Percentiles rank a stretch among this genome's conserved stretches.
Evolutionary conservation across 2,888 invertebrate species (phyloP).

Genomic region (Metacarcinus magister): DNA sequence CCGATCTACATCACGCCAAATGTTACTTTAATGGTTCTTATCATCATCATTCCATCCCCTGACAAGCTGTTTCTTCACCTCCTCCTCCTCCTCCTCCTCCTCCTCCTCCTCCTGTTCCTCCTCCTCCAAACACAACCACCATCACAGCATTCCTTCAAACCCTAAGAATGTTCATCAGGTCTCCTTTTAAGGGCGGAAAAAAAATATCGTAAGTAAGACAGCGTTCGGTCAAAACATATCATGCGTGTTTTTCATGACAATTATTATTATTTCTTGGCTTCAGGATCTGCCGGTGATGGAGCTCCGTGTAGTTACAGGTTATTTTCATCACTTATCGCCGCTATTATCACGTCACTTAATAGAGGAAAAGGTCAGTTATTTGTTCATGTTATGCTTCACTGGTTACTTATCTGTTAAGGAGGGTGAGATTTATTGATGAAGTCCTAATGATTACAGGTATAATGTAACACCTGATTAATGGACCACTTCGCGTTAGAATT

Average conservation of each 20-base stretch:
- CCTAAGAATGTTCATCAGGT: background rate
- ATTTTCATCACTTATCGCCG: background rate
- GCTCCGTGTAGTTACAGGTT: background rate
- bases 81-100: conserved; percentile 8
- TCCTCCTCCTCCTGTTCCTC: background rate
- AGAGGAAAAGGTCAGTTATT: too few species aligned
- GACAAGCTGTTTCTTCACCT: conserved; percentile 49
- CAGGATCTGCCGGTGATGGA: background rate
- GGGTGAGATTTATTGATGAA: background rate
- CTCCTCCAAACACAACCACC: background rate
- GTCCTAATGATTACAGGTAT: background rate
- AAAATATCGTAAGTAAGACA: background rate
- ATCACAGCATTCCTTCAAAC: background rate
- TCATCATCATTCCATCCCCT: conserved; percentile 4
- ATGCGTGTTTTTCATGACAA: background rate
- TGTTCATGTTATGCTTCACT: background rate
- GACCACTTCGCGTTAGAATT: too few species aligned
- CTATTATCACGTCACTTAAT: background rate
- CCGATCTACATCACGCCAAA: background rate
- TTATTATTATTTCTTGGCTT: background rate
- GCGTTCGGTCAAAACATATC: background rate
- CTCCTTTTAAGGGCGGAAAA: conserved; percentile 11
- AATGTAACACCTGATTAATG: background rate
- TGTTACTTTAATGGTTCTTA: conserved; percentile 49
- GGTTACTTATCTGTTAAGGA: background rate